phyloP scores from a whole-genome alignment of 2,113 vertebrate species.

The Lethenteron reissneri region DNA sequence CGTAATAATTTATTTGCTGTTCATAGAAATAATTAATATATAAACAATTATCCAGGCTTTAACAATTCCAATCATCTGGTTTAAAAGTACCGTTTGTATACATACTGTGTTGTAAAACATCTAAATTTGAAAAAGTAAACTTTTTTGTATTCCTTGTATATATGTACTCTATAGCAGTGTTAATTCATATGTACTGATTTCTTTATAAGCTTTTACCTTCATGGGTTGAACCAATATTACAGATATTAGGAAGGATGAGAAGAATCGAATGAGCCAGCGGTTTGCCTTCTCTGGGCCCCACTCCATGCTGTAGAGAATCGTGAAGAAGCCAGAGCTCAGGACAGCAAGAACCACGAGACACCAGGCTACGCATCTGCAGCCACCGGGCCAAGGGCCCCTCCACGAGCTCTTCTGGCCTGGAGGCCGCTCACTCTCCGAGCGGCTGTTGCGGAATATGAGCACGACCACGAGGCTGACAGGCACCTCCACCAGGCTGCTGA shows the following conservation, averaged over 20 bases:
- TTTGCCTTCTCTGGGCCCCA: slow-evolving; percentile 6
- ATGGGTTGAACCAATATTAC: neutral
- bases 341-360: neutral
- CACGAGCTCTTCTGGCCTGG: neutral
- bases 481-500: neutral
- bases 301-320: slow-evolving; percentile 5
- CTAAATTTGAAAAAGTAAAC: too few species aligned
- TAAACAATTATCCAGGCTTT: too few species aligned
- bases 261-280: slow-evolving; percentile 3
- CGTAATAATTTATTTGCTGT: too few species aligned
- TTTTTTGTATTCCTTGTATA: too few species aligned
- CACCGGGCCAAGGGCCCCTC: neutral
- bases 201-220: neutral
- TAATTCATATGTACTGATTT: too few species aligned
- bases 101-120: too few species aligned
- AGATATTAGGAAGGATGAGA: neutral
- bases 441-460: neutral
- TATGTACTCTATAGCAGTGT: too few species aligned
- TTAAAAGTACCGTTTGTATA: too few species aligned
- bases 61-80: too few species aligned
- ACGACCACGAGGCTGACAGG: neutral
- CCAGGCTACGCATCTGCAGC: neutral
- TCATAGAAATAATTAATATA: too few species aligned
- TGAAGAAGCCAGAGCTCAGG: neutral
- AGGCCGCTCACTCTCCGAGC: neutral